Base-by-base conservation (phyloP, 2,888 invertebrate species). In the Scaptomyza caliginosa region DNA sequence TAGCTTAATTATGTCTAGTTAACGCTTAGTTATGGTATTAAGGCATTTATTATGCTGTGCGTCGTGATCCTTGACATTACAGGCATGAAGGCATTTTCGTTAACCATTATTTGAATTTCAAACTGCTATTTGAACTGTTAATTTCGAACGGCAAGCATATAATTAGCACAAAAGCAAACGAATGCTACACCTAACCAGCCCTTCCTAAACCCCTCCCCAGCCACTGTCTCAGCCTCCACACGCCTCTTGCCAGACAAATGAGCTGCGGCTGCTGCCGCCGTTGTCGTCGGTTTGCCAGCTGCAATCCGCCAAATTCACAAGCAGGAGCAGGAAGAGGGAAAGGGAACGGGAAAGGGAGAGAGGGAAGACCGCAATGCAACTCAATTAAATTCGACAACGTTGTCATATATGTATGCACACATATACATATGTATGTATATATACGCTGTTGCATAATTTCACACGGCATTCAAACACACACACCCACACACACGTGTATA, bases 321-420 rank as follows among this genome's bases (percentile, higher is more conserved):
- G 11, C 3, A 28, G 30, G 3, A 30, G 30, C 30, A n/a, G 30
- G 30, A 30, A n/a, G 3, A 30, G 30, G 28, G 26, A 3, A 10
- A 10, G 24, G 3, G 28, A 24, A 4, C 21, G 24, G 5, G 10
- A 6, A 5, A 24, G 24, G 1, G 24, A 10, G 11, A 30, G 28
- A 4, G 6, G 28, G 28, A 38, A 6, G n/a, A 43, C 55, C 65
- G 73, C 80, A 79, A 71, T 80, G 86, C 77, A 82, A 82, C 87
- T 82, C 81, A 82, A 82, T 82, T 82, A 82, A 81, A 81, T 86
- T 80, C 74, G 70, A 84, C 75, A 68, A 64, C 60, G 50, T 38
- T 58, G 67, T 55, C 59, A 67, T 69, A 67, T 64, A 81, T 67
- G 65, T 59, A 30, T n/a, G 30, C 30, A n/a, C n/a, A 30, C 8